Evolutionary conservation across 2,888 invertebrate species (phyloP), one percentile per base, ranked within the genome.

Genomic region (Drosophila greeni): DNA sequence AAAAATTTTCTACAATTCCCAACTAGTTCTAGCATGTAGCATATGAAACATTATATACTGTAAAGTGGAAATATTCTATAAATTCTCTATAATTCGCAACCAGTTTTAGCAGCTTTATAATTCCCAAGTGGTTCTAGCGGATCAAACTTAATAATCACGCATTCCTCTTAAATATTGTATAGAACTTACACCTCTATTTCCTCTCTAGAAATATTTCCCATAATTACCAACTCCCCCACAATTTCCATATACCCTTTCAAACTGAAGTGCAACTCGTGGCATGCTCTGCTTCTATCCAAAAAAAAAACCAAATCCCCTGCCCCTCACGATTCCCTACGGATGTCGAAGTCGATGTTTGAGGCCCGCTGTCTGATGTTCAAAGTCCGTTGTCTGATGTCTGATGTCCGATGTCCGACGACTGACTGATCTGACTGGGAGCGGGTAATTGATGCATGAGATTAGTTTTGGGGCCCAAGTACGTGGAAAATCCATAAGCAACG

Each of bases 391-490:
- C 61, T 31, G 58, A 14, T 12, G 61, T 33, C 40, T 39, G 40
- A 34, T 40, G 55, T 33, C 42, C 20, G 61, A 49, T 43, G 62
- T 49, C 61, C 43, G 58, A 58, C 34, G 62, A 62, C 65, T 65
- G 55, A 65, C 65, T 48, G 65, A 67, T 67, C 67, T 59, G 67
- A 67, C 60, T 53, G 60, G 48, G 55, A 61, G 75, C 64, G 70
- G 75, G 81, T 83, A 83, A 83, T 82, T 82, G 84, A 83, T 83
- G 81, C 82, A 79, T 82, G 82, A 75, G 84, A 83, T 83, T 79
- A 82, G 76, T 72, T 75, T 59, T 72, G 76, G 74, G 74, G 68
- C 71, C 76, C 74, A 75, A 76, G 76, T 83, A 81, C 76, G 75
- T 78, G 53, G 72, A 83, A 81, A 79, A 81, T 76, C 70, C 81